Evolutionary conservation across 1,140 invertebrate genomes (phyloP).

Genomic region (Bombus soroeensis): DNA sequence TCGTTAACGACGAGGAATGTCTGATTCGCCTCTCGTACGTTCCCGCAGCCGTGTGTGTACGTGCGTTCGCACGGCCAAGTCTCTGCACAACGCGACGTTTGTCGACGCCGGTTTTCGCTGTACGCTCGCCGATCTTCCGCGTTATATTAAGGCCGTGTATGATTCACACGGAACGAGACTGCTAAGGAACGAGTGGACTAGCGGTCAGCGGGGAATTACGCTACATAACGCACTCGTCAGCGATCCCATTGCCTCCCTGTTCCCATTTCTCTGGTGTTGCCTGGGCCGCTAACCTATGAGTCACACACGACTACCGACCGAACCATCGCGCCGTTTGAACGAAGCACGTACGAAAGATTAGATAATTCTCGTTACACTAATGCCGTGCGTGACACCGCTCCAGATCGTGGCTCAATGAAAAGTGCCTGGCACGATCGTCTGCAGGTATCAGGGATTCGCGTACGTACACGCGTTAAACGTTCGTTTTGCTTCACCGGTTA

Average conservation of each 20-base stretch:
- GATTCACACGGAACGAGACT: constrained; percentile 41
- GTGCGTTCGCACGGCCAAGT: neutral
- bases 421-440: neutral
- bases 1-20: constrained; percentile 16
- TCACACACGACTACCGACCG: constrained; percentile 14
- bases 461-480: constrained; percentile 1
- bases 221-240: constrained; percentile 17
- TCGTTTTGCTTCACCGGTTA: neutral
- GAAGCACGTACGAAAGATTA: constrained; percentile 59
- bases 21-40: neutral
- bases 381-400: constrained; percentile 40
- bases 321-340: constrained; percentile 10
- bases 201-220: neutral
- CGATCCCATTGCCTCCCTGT: neutral
- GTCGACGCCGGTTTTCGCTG: neutral
- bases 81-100: neutral
- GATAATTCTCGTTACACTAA: constrained; percentile 54
- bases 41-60: neutral
- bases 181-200: constrained; percentile 18
- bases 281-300: constrained; percentile 15
- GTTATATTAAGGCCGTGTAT: constrained; percentile 43
- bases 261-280: neutral
- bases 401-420: constrained; percentile 29
- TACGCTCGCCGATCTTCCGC: constrained; percentile 36
- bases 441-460: constrained; percentile 6